Evolutionary conservation across 2,797 vertebrate genomes (phyloP), one percentile per base, ranked within the genome.

Genomic region (Ceryle rudis): DNA sequence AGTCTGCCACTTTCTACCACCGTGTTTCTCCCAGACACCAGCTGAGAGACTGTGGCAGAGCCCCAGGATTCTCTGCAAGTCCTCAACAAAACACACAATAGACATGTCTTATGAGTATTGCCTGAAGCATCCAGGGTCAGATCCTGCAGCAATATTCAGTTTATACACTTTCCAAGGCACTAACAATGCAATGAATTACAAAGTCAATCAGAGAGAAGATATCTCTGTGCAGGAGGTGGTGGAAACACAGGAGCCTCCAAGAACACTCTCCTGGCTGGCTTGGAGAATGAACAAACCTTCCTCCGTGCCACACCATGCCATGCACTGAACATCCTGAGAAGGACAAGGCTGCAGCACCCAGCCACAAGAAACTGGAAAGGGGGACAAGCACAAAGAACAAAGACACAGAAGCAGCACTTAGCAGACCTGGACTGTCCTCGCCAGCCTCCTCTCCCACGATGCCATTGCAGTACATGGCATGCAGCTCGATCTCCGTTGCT

Each of bases 381-480:
- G 37, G 44, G 57, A 49, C 1, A 3, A 90, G 44, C 39, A 82
- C 9, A 71, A 83, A 71, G 6, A 84, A 31, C 44, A 75, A 71
- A 89, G 14, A 62, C 1, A 31, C 44, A 93, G 65, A 62, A 93
- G 62, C 52, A 87, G 49, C 6, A 3, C 37, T 46, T 35, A 61
- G 93, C 97, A 95, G 64, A 97, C 94, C 96, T 95, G 94, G 31
- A 60, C 85, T 57, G 31, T 97, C 77, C 62, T 87, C 25, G 18
- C 42, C 87, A 73, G 91, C 80, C 31, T 97, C 94, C 11, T 97
- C 97, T 42, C 79, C 96, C 44, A 55, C 11, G 5, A 74, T 22
- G 39, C 98, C 99, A 10, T 99, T 98, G 94, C 99, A 99, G 98
- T 98, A 99, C 71, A 99, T 99, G 2, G 99, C 99, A 22, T 99